phyloP scores from a whole-genome alignment of 2,113 vertebrate genomes.

The Scortum barcoo region DNA sequence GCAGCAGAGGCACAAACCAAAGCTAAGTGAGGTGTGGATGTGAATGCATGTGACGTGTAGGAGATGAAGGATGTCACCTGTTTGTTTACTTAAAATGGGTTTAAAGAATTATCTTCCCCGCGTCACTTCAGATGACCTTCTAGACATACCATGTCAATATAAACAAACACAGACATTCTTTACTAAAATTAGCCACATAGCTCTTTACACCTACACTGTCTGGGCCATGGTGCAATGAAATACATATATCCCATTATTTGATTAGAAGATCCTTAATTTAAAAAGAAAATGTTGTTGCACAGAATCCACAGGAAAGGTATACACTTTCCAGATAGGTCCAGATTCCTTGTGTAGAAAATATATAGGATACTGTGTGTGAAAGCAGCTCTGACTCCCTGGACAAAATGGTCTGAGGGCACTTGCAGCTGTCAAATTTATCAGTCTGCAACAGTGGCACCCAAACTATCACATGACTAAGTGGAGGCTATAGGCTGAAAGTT shows the following conservation, averaged over 20 bases:
- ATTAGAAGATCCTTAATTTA: neutral
- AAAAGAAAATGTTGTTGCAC: neutral
- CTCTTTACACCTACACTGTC: neutral
- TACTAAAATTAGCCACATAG: neutral
- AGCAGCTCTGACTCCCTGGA: constrained; percentile 13
- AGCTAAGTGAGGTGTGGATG: neutral
- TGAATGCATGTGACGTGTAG: neutral
- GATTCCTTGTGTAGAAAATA: neutral
- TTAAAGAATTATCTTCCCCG: neutral
- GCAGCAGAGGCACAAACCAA: neutral
- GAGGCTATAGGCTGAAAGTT: constrained; percentile 40
- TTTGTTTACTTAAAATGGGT: neutral
- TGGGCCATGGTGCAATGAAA: neutral
- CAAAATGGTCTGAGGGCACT: constrained; percentile 35
- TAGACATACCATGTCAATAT: constrained; percentile 4
- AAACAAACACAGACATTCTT: neutral
- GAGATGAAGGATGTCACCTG: constrained; percentile 4
- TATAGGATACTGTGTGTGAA: neutral
- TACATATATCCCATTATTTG: neutral
- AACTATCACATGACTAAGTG: constrained; percentile 58
- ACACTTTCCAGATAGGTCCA: neutral
- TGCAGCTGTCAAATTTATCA: constrained; percentile 78
- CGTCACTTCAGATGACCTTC: constrained; percentile 8
- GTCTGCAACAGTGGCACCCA: constrained; percentile 59
- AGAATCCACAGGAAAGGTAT: neutral